Conservation (phyloP, 2,797 vertebrate genomes). For the Cuculus canorus region DNA sequence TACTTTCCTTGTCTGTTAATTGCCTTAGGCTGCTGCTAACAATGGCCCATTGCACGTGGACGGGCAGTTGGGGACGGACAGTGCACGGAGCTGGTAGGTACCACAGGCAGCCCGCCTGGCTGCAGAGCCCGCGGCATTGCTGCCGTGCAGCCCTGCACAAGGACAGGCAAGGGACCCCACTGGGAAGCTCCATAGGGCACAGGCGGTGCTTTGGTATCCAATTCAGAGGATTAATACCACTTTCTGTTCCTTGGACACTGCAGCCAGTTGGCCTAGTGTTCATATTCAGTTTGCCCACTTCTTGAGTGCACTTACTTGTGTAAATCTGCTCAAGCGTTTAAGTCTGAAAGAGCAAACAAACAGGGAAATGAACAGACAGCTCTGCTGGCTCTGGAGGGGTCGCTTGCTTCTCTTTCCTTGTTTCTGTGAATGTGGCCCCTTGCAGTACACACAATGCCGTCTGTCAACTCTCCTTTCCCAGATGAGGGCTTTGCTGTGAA, state of each 20-base stretch:
- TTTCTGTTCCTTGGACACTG: conserved; percentile 32
- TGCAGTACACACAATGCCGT: conserved; percentile 4
- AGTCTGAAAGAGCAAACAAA: conserved; percentile 63
- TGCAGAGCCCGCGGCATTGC: not conserved
- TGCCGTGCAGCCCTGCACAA: fast-evolving
- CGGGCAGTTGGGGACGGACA: not conserved
- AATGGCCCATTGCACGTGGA: not conserved
- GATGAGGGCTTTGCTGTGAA: not conserved
- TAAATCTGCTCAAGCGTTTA: conserved; percentile 64
- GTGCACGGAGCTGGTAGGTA: not conserved
- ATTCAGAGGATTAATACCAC: conserved; percentile 47
- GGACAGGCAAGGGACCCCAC: not conserved
- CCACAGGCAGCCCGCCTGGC: not conserved
- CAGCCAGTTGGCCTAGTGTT: conserved; percentile 45
- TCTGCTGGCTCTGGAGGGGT: conserved; percentile 45
- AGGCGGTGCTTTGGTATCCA: conserved; percentile 6
- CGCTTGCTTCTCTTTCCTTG: not conserved
- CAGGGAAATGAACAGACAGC: conserved; percentile 28
- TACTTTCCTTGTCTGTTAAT: not conserved
- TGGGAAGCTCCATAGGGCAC: not conserved
- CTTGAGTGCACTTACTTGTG: conserved; percentile 54
- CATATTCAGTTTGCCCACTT: conserved; percentile 50
- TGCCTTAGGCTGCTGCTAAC: not conserved
- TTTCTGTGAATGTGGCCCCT: conserved; percentile 8
- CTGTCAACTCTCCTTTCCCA: conserved; percentile 35